A percentile compares a stretch with the other conserved stretches of the same genome.
These are phyloP conservation scores for Otocyon megalotis DNA, from an alignment of 2,113 vertebrate species.

Conservation along the genomic window DNA sequence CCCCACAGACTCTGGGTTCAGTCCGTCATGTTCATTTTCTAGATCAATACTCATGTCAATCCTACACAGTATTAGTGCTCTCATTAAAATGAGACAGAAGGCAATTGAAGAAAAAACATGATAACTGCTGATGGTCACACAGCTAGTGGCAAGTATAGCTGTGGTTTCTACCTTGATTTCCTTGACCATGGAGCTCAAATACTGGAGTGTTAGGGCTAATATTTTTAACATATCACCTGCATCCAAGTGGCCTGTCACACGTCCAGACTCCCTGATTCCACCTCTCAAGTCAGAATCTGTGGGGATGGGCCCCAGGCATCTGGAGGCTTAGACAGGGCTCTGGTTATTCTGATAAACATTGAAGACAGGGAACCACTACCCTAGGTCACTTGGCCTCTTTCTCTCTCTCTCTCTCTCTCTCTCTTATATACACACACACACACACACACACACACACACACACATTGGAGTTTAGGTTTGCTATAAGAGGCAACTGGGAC, in stretches of 20 bases:
- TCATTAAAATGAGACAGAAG: not conserved
- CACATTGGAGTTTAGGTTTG: not conserved
- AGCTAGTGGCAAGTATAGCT: not conserved
- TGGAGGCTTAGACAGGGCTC: not conserved
- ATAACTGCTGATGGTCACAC: not conserved
- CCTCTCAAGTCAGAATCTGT: not conserved
- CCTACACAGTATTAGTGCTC: not conserved
- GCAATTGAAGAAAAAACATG: not conserved
- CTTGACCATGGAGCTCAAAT: not conserved
- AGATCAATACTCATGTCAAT: not conserved
- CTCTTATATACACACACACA: too few species aligned
- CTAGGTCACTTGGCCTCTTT: not conserved
- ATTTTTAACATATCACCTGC: not conserved
- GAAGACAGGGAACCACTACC: not conserved
- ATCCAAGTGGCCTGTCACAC: not conserved
- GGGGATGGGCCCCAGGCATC: too few species aligned
- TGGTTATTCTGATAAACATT: not conserved
- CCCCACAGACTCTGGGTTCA: not conserved
- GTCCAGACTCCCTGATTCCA: not conserved
- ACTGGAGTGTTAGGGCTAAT: not conserved
- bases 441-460: not conserved
- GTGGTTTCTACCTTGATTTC: not conserved
- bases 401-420: too few species aligned
- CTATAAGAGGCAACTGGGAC: not conserved
- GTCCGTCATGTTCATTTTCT: not conserved